Evolutionary conservation across 2,113 vertebrate genomes (phyloP).

Genomic region (Pampusana beccarii): DNA sequence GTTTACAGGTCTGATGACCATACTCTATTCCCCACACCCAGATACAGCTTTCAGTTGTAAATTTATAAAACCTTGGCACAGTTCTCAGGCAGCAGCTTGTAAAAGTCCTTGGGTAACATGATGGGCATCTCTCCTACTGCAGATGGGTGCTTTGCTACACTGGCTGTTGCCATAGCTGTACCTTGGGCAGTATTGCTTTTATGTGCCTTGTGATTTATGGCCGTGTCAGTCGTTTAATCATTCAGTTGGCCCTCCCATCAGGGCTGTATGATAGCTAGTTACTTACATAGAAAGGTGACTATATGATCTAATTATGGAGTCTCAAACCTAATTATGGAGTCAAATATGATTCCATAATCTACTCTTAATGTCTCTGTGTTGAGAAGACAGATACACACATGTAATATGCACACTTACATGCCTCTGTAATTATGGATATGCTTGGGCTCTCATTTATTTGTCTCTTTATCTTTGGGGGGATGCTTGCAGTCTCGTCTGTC

Average conservation of each 20-base stretch:
- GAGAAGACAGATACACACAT: neutral
- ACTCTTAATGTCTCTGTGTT: neutral
- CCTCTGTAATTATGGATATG: neutral
- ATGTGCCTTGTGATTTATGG: conserved; percentile 51
- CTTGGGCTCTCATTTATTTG: neutral
- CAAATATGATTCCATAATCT: conserved; percentile 58
- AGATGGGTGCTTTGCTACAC: neutral
- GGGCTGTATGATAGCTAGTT: neutral
- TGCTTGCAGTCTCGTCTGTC: neutral
- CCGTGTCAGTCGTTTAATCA: conserved; percentile 50
- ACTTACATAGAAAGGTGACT: conserved; percentile 53
- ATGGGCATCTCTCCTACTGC: neutral
- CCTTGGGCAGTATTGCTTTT: conserved; percentile 27
- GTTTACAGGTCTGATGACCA: neutral
- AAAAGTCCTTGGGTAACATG: neutral
- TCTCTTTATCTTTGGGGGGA: neutral
- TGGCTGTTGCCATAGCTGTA: conserved; percentile 1
- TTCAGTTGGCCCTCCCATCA: conserved; percentile 9
- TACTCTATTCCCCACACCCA: neutral
- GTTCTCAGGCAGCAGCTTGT: neutral
- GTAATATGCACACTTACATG: neutral
- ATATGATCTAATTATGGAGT: conserved; percentile 56
- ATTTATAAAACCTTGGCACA: neutral
- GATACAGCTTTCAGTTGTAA: neutral
- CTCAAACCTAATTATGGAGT: conserved; percentile 62